Evolutionary conservation across 2,888 invertebrate species (phyloP), one percentile per base, ranked within the genome.

Genomic region (Aplocera efformata): DNA sequence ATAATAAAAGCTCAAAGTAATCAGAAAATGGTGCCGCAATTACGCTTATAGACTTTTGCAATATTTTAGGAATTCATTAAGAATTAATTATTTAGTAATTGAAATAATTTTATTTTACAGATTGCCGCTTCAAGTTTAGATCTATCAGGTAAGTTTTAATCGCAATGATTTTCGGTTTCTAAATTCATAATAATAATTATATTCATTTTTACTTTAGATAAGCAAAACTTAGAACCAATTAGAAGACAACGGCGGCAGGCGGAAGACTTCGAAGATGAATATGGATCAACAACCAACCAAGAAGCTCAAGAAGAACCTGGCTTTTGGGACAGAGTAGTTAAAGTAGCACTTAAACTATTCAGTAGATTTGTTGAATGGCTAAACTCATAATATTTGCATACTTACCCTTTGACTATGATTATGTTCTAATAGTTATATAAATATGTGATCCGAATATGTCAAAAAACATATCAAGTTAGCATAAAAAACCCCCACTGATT

Each of bases 351-450:
- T 8, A 85, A 79, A 57, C 49, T 88, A 46, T 82, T 89, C 26
- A 80, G 70, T 50, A 71, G 56, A 60, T 85, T 89, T 52, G 61
- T 89, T 37, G 82, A 85, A 59, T 89, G 89, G 89, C 58, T 89
- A 22, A 88, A 88, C 61, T 65, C 77, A 2, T 82, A 60, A 43
- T 24, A 8, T 9, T 1, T n/a, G 1, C n/a, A 17, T 17, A 17
- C 2, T 5, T 17, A 17, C 13, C n/a, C n/a, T n/a, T 17, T 17
- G 5, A 17, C 13, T 3, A 2, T 2, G 5, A 5, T 3, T 17
- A 17, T 17, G 13, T 5, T 17, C 13, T 17, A n/a, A n/a, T n/a
- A n/a, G n/a, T 17, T 17, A 2, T 17, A 17, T 2, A 17, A 17
- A 17, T n/a, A 17, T 17, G 13, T 17, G 13, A 5, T 17, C 13